Conservation (phyloP, 2,888 invertebrate species). For the Thymelicus sylvestris region DNA sequence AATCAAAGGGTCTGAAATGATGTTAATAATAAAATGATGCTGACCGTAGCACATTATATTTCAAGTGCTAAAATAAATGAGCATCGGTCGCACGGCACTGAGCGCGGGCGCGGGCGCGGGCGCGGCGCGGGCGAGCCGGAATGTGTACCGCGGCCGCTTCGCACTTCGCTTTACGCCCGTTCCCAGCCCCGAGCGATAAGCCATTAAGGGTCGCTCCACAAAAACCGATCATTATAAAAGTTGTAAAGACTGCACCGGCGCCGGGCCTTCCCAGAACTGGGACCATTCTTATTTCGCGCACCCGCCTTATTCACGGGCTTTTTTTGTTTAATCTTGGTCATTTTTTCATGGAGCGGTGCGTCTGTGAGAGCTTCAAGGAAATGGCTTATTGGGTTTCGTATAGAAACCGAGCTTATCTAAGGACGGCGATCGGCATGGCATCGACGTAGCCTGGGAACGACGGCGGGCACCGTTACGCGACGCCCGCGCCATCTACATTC, state of each 20-base stretch:
- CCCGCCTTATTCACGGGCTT: conserved; percentile 77
- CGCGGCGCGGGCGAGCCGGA: conserved; percentile 48
- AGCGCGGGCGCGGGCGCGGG: conserved; percentile 18
- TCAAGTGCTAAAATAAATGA: neutral
- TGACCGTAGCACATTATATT: neutral
- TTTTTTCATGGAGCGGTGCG: conserved; percentile 78
- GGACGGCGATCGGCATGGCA: conserved; percentile 65
- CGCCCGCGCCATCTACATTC: conserved; percentile 48
- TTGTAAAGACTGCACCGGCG: conserved; percentile 81
- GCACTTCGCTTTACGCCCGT: conserved; percentile 54
- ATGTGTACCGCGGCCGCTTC: conserved; percentile 44
- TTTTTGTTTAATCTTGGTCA: conserved; percentile 72
- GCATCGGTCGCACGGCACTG: conserved; percentile 36
- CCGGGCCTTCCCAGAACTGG: conserved; percentile 81
- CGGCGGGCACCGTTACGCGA: conserved; percentile 61
- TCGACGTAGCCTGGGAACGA: conserved; percentile 66
- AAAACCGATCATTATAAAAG: conserved; percentile 81
- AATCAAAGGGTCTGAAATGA: neutral
- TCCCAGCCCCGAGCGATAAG: conserved; percentile 73
- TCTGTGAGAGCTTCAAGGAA: conserved; percentile 81
- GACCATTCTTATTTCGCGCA: conserved; percentile 83
- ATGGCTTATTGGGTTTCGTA: conserved; percentile 82
- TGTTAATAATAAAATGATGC: neutral
- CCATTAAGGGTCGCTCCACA: conserved; percentile 76
- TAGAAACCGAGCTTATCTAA: conserved; percentile 74